Evolutionary conservation across 2,888 invertebrate species (phyloP).

Genomic region (Pandemis heparana): DNA sequence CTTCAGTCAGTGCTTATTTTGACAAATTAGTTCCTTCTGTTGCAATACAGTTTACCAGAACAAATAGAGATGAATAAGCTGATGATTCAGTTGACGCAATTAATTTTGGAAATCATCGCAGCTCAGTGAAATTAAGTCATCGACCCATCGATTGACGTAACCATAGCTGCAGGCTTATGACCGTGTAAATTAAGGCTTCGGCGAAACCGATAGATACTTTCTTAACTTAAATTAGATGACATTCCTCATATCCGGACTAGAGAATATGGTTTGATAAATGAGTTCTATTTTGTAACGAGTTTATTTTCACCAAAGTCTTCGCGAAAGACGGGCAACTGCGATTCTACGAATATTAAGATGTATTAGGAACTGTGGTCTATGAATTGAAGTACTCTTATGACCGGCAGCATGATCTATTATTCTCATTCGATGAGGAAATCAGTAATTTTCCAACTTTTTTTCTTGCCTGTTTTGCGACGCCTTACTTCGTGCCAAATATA

Average conservation of each 20-base stretch:
- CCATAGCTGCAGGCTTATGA: not conserved
- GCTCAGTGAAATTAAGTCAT: constrained; percentile 37
- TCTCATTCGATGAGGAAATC: too few species aligned
- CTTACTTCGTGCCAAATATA: too few species aligned
- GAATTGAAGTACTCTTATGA: too few species aligned
- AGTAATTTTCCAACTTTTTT: too few species aligned
- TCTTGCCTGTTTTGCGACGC: too few species aligned
- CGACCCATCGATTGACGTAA: constrained; percentile 18
- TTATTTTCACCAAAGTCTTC: too few species aligned
- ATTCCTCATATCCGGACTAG: constrained; percentile 4
- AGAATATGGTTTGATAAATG: not conserved
- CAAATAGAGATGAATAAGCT: constrained; percentile 9
- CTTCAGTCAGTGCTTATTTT: not conserved
- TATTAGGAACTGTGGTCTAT: too few species aligned
- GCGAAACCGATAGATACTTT: constrained; percentile 19
- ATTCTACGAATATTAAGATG: not conserved
- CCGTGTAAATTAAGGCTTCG: constrained; percentile 20
- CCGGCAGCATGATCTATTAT: too few species aligned
- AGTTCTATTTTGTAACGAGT: not conserved
- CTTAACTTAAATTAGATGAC: constrained; percentile 13
- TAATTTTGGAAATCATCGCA: constrained; percentile 53
- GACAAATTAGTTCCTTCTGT: constrained; percentile 6
- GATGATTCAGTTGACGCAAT: constrained; percentile 46
- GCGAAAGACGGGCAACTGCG: not conserved
- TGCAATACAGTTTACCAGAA: not conserved